A percentile compares a stretch with the other conserved stretches of the same genome.
These are phyloP conservation scores for Bombus terrestris DNA, from an alignment of 1,140 invertebrate genomes.

Conservation along the genomic window DNA sequence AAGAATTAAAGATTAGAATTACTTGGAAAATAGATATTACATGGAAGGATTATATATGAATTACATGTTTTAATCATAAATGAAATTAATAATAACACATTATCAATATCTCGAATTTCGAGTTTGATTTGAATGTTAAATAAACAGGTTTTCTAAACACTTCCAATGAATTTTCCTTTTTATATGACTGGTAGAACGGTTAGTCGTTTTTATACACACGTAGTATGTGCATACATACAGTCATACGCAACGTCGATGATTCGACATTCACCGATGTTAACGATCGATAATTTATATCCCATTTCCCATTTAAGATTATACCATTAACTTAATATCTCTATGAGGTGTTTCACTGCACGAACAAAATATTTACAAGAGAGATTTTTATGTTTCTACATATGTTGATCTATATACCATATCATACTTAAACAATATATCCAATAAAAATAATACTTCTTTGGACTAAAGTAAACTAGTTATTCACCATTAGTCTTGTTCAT, in stretches of 20 bases:
- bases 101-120: not conserved
- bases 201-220: not conserved
- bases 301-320: not conserved
- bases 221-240: not conserved
- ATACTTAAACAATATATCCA: not conserved
- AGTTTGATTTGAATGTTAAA: not conserved
- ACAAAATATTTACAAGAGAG: not conserved
- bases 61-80: too few relatives aligned
- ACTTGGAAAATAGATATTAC: not conserved
- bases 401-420: not conserved
- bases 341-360: not conserved
- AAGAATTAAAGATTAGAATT: not conserved
- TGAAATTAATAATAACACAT: not conserved
- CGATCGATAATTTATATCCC: not conserved
- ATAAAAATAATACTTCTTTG: not conserved
- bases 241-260: not conserved
- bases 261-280: not conserved
- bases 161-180: not conserved
- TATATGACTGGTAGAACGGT: not conserved
- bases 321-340: not conserved
- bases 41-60: too few relatives aligned
- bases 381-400: not conserved
- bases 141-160: not conserved
- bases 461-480: not conserved
- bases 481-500: too few relatives aligned